Base-by-base conservation (phyloP, 2,888 invertebrate species). In the Drosophila silvestris region DNA sequence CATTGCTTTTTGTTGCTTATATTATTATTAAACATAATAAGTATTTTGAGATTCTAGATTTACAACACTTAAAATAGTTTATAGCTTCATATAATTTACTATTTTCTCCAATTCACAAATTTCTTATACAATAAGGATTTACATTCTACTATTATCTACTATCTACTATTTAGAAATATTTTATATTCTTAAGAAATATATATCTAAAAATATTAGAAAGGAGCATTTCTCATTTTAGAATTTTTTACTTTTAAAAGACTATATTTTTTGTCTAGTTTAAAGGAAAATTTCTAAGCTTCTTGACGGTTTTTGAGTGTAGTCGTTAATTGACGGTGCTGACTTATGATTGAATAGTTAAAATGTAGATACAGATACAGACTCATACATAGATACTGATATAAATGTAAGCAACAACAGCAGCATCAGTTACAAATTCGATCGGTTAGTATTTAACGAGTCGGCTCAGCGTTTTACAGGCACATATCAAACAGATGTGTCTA, bases 401-500 rank as follows among this genome's bases (percentile, higher is more conserved):
- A 1, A 28, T 39, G 39, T 30, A 52, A 50, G n/a, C 7, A 47
- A n/a, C 5, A 35, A 3, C 5, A 50, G 9, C n/a, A 16, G 22
- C 47, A 22, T 1, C 9, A 19, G 39, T 19, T 39, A 19, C 19
- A 14, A 16, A 3, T 5, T 35, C 47, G 22, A 53, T 32, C 28
- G 6, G 10, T 7, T 12, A 22, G 33, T 74, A 72, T 72, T 58
- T 39, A 72, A 72, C 10, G 26, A 16, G 10, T 6, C 6, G 22
- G 19, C 14, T 30, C 54, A 30, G n/a, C 47, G 16, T 22, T 14
- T 10, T 14, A 28, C 1, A 10, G 16, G n/a, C 35, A 5, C 57
- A 81, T 22, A 65, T 57, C 41, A n/a, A 35, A 4, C 32, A 26
- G 9, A 39, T 33, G 12, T 33, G 33, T 33, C 33, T 19, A 57